Evolutionary conservation across 2,888 invertebrate species (phyloP).

Genomic region (Melikaiella ostensackeni): DNA sequence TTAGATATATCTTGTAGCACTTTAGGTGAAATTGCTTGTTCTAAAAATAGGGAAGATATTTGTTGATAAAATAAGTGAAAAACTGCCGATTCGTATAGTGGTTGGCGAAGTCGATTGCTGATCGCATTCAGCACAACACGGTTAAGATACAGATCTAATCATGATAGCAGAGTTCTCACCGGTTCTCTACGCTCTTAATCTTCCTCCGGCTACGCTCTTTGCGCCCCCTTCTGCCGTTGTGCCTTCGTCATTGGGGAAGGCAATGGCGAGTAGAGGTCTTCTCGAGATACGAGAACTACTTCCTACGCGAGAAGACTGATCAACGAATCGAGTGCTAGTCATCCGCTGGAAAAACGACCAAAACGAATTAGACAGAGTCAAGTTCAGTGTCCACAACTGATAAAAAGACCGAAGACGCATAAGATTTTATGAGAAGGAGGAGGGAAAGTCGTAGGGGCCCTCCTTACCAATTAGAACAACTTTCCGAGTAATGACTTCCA

Average conservation of each 20-base stretch:
- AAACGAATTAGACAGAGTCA: not conserved
- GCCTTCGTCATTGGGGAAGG: constrained; percentile 30
- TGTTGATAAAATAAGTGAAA: constrained; percentile 22
- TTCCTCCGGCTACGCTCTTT: constrained; percentile 25
- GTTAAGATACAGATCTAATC: constrained; percentile 37
- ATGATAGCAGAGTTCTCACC: constrained; percentile 30
- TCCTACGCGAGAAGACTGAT: constrained; percentile 16
- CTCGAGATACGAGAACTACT: constrained; percentile 16
- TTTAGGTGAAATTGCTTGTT: not conserved
- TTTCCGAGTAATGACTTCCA: constrained; percentile 10
- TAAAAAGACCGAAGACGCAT: not conserved
- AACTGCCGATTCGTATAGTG: constrained; percentile 7
- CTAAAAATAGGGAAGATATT: not conserved
- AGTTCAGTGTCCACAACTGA: constrained; percentile 23
- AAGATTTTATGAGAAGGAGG: constrained; percentile 32
- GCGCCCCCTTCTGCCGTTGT: not conserved
- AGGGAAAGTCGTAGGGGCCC: constrained; percentile 44
- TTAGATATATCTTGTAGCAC: not conserved
- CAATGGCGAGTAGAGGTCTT: constrained; percentile 15
- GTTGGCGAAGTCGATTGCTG: constrained; percentile 8
- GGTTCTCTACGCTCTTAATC: constrained; percentile 31
- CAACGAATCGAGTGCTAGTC: constrained; percentile 7
- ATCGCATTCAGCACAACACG: constrained; percentile 22
- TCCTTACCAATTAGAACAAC: not conserved
- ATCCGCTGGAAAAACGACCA: constrained; percentile 9